Evolutionary conservation across 2,797 vertebrate genomes (phyloP).

Genomic region (Streptopelia turtur): DNA sequence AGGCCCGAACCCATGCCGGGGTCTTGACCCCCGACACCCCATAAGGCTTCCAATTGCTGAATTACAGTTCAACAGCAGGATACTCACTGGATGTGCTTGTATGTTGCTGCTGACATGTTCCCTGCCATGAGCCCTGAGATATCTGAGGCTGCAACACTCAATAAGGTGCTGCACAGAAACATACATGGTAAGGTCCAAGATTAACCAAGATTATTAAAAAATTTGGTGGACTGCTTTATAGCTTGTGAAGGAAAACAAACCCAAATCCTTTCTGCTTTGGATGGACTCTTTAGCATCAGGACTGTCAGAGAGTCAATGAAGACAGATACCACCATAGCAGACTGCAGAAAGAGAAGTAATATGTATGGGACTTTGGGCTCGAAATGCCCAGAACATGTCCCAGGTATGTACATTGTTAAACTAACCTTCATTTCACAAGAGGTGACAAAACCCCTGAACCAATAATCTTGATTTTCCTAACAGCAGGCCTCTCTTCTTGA

Average conservation of each 20-base stretch:
- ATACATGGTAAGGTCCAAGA: not conserved
- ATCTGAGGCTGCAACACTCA: not conserved
- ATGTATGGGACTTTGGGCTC: not conserved
- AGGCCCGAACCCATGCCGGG: too few species aligned
- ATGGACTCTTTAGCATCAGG: not conserved
- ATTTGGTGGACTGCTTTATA: not conserved
- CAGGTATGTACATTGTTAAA: not conserved
- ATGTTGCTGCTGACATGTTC: not conserved
- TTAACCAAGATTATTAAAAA: not conserved
- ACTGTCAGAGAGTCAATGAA: not conserved
- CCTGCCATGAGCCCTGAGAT: not conserved
- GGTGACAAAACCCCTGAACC: constrained; percentile 9
- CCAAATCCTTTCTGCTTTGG: not conserved
- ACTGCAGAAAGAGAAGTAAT: not conserved
- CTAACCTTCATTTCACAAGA: constrained; percentile 23
- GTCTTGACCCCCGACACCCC: too few species aligned
- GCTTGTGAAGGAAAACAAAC: not conserved
- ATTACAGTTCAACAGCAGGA: not conserved
- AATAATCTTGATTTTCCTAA: constrained; percentile 59
- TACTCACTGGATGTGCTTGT: not conserved
- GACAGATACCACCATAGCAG: not conserved
- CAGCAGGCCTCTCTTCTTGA: constrained; percentile 9
- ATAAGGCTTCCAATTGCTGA: not conserved
- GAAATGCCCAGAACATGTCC: not conserved
- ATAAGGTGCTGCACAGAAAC: not conserved